Percentiles rank a stretch among this genome's conserved stretches.
Conservation (phyloP, 2,113 vertebrate genomes). For the Nothoprocta pentlandii region DNA sequence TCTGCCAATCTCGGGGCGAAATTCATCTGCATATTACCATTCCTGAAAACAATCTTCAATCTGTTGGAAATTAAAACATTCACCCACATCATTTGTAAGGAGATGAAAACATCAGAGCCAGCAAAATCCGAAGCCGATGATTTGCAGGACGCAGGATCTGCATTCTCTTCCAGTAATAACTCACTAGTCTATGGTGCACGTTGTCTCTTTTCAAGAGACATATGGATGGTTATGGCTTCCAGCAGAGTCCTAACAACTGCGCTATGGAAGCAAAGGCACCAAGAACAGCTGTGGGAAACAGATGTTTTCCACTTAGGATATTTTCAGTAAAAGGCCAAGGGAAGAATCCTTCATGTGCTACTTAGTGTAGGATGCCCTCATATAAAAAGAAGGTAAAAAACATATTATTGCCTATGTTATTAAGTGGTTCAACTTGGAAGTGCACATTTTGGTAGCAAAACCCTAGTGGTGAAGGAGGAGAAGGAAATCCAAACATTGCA, state of each 20-base stretch:
- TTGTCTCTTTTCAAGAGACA: background rate
- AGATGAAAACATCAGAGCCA: background rate
- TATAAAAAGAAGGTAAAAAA: background rate
- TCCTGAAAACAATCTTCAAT: background rate
- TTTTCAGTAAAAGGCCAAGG: background rate
- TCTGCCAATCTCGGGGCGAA: background rate
- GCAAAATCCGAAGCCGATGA: background rate
- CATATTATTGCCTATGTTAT: background rate
- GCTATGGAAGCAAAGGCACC: background rate
- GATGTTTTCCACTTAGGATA: background rate
- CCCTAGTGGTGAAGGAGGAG: background rate
- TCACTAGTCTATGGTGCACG: background rate
- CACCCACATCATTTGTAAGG: background rate
- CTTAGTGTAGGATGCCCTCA: background rate
- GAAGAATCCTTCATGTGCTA: background rate
- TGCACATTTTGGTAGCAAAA: background rate
- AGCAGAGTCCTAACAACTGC: background rate
- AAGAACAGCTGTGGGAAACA: conserved; percentile 27
- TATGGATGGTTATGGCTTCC: background rate
- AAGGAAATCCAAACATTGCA: background rate
- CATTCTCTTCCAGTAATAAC: background rate
- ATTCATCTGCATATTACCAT: background rate
- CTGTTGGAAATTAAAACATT: background rate
- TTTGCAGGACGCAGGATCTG: background rate
- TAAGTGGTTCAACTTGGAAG: background rate